Conservation (phyloP, 2,888 invertebrate species). For the Caenorhabditis doughertyi region DNA sequence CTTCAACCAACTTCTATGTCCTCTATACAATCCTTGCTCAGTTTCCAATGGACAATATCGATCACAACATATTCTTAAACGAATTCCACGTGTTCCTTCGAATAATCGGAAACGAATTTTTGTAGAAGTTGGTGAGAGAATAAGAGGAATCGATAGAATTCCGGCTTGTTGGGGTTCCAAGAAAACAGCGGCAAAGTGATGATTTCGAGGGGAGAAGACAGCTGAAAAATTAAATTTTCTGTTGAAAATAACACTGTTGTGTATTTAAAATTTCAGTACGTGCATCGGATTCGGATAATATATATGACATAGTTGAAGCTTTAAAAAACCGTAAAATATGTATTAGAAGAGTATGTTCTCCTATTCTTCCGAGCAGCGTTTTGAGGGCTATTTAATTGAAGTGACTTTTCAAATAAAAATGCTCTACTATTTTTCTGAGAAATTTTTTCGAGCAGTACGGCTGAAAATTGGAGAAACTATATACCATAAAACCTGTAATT, state of each 20-base stretch:
- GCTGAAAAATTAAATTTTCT: slow-evolving; percentile 66
- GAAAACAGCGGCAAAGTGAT: slow-evolving; percentile 77
- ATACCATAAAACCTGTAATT: no score
- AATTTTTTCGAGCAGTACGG: no score
- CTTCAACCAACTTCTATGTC: slow-evolving; percentile 75
- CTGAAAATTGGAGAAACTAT: no score
- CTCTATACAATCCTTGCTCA: slow-evolving; percentile 74
- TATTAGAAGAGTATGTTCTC: no score
- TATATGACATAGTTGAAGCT: no score
- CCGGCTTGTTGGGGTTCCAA: slow-evolving; percentile 76
- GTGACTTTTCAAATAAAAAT: no score
- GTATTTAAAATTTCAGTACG: no score
- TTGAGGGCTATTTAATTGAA: no score
- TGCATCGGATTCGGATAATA: no score
- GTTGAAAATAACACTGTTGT: not conserved
- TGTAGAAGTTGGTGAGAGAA: slow-evolving; percentile 46
- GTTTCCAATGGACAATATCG: slow-evolving; percentile 77
- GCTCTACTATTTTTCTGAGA: no score
- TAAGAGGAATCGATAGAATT: slow-evolving; percentile 67
- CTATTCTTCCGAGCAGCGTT: no score
- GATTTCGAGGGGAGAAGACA: slow-evolving; percentile 71
- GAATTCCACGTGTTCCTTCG: slow-evolving; percentile 78
- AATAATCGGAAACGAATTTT: slow-evolving; percentile 72
- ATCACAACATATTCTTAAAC: slow-evolving; percentile 79
- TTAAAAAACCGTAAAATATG: no score